These are phyloP conservation scores for Cyprinus carpio DNA, from an alignment of 2,113 vertebrate species.

Conservation along the genomic window DNA sequence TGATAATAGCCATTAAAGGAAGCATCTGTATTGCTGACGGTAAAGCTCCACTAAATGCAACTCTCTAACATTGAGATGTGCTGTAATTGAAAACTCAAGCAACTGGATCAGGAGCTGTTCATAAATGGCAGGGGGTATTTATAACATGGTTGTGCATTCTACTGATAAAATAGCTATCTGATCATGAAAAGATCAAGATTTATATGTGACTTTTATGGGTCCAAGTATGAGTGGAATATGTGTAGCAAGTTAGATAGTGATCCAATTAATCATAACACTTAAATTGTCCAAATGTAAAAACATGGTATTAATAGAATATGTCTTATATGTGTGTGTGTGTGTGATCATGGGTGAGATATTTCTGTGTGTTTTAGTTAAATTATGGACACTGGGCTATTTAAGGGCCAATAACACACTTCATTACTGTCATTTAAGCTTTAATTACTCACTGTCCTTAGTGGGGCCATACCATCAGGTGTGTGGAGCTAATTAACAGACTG, in stretches of 20 bases:
- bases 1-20: conserved; percentile 20
- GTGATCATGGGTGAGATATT: neutral
- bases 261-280: neutral
- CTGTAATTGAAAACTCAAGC: conserved; percentile 2
- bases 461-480: conserved; percentile 68
- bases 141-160: neutral
- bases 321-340: neutral
- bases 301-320: neutral
- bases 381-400: conserved; percentile 27
- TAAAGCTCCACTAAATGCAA: neutral
- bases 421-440: conserved; percentile 70
- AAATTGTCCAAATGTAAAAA: neutral
- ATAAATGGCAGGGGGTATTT: neutral
- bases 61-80: neutral
- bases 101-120: conserved; percentile 14
- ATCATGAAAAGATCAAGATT: neutral
- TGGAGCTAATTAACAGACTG: conserved; percentile 72
- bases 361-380: conserved; percentile 30
- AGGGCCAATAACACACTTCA: conserved; percentile 70
- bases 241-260: neutral
- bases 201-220: neutral
- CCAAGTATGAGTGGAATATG: neutral
- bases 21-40: conserved; percentile 13
- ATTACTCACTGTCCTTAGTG: conserved; percentile 64
- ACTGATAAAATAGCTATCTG: neutral